Conservation (phyloP, 2,797 vertebrate genomes). For the Mergus octosetaceus region DNA sequence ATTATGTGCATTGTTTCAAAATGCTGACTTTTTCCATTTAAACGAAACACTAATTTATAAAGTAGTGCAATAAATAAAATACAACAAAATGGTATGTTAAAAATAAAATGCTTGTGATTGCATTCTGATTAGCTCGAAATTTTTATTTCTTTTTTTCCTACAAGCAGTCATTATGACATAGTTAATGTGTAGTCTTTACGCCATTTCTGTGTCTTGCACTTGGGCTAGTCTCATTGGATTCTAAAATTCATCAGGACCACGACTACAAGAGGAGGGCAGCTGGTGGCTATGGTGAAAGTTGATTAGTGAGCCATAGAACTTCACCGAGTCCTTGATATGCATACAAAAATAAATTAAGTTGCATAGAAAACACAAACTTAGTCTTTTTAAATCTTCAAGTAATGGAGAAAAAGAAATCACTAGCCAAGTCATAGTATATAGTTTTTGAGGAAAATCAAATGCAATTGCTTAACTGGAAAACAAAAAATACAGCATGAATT, state of each 20-base stretch:
- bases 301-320: neutral
- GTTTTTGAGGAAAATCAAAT: neutral
- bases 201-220: neutral
- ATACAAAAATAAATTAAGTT: neutral
- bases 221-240: neutral
- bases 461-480: neutral
- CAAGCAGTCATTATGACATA: neutral
- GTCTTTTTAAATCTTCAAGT: neutral
- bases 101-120: neutral
- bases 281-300: neutral
- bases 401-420: neutral
- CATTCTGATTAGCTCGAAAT: neutral
- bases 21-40: neutral
- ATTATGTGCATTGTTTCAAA: neutral
- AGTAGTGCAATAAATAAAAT: neutral
- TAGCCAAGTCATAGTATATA: rapidly evolving
- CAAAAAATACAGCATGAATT: neutral
- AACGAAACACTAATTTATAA: neutral
- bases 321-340: neutral
- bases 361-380: neutral
- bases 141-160: neutral
- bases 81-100: neutral
- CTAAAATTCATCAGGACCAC: neutral
- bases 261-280: neutral
- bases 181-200: neutral